Base-by-base conservation (phyloP, 2,113 vertebrate genomes). In the Apistogramma diplotaenia region DNA sequence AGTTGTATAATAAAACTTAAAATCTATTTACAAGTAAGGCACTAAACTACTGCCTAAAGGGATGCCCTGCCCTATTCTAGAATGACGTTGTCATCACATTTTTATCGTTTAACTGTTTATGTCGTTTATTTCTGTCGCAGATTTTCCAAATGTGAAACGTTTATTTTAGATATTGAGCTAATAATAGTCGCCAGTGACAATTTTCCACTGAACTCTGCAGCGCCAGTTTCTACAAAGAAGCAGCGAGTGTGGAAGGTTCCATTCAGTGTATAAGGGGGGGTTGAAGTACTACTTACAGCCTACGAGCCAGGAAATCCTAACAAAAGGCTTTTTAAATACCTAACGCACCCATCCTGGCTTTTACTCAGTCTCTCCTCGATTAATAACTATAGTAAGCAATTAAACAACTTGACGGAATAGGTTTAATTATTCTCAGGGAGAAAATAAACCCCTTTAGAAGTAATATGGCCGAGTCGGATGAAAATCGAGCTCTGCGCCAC, bases 401-500 rank as follows among this genome's bases (percentile, higher is more conserved):
- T 6, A 1, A 4, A 0, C 3, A 21, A 4, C 1, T 5, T 2
- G 2, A 11, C 0, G 0, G 18, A 59, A 16, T 3, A 2, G 1
- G 2, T 84, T 76, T 27, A 61, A 55, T 35, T 1, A 15, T 12
- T 2, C 8, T 62, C 0, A 4, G 31, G 56, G 5, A n/a, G 4
- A 58, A 40, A 23, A 9, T 0, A 16, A 31, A 4, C 3, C 86
- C 86, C 87, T 78, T 54, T 6, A 4, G 51, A 25, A 1, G 29
- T 37, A 1, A 82, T 49, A 80, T 95, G 92, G 91, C 4, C 8
- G 23, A 59, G 88, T 77, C 94, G 88, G 88, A 89, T 86, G 92
- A 92, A 94, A 94, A 81, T 78, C 62, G 93, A 94, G 92, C 93
- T 87, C 53, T 86, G 88, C 92, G 92, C 92, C 94, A 91, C 90